Base-by-base conservation (phyloP, 2,797 vertebrate genomes). In the Zenarchopterus dispar region DNA sequence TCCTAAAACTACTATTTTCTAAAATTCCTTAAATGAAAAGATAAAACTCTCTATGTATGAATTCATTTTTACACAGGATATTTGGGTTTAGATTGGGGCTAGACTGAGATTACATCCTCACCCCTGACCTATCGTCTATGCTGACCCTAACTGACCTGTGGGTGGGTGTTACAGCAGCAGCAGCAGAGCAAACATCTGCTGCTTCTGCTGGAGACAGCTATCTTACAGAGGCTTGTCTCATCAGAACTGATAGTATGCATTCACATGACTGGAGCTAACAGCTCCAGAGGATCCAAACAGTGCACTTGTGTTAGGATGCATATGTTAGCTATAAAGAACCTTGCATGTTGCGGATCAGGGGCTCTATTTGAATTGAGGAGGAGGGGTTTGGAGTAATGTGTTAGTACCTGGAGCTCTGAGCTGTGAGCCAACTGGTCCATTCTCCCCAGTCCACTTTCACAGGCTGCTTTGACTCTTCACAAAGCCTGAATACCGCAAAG, bases 401-500 rank as follows among this genome's bases (percentile, higher is more conserved):
- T 85, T 91, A 84, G 80, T 86, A 76, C 88, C 88, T 54, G 81
- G 76, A 73, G 63, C 82, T 73, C 66, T 48, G 62, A 57, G 51
- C 68, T 50, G 57, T 19, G 74, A 87, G 91, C 92, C 90, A 91
- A 84, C 82, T 73, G 81, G 67, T 89, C 87, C 85, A 87, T 93
- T 90, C 87, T 80, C 81, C 71, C 75, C 58, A 45, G 88, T 90
- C 85, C 83, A 79, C 88, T 91, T 93, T 90, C 88, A 89, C 87
- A 82, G 84, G 75, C 83, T 26, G 83, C 87, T 89, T 90, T 92
- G 87, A 92, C 90, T 86, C 89, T 81, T 86, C 80, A 77, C 85
- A 87, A 91, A 90, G 85, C 71, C 77, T 46, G 69, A 90, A 91
- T 83, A 87, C 86, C 78, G 28, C 85, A 89, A 76, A 76, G 87